Conservation (phyloP, 2,888 invertebrate genomes). For the Drosophila prolongata region DNA sequence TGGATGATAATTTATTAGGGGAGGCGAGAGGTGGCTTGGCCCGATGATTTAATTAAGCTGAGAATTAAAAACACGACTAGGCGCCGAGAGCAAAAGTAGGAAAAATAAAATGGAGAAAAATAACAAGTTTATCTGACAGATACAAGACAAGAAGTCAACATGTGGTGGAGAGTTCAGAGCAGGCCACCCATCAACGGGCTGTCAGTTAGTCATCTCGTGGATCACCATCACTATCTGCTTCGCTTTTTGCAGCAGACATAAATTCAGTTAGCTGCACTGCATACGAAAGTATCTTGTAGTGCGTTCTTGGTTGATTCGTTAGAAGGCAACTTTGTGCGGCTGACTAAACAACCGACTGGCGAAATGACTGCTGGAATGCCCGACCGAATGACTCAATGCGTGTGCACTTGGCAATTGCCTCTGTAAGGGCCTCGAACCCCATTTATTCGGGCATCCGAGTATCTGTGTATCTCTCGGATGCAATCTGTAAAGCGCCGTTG, state of each 20-base stretch:
- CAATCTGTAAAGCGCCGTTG: slow-evolving; percentile 37
- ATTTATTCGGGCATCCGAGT: neutral
- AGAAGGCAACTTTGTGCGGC: slow-evolving; percentile 56
- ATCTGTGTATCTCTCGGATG: slow-evolving; percentile 30
- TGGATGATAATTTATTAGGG: slow-evolving; percentile 47
- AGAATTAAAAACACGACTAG: slow-evolving; percentile 68
- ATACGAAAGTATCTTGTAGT: slow-evolving; percentile 75
- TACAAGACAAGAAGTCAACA: slow-evolving; percentile 52
- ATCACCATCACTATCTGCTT: slow-evolving; percentile 16
- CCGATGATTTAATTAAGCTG: slow-evolving; percentile 69
- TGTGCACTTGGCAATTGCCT: slow-evolving; percentile 69
- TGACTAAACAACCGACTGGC: slow-evolving; percentile 60
- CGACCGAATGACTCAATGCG: slow-evolving; percentile 47
- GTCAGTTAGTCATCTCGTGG: slow-evolving; percentile 58
- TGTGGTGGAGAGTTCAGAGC: slow-evolving; percentile 48
- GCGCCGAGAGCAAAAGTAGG: slow-evolving; percentile 46
- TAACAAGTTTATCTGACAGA: slow-evolving; percentile 43
- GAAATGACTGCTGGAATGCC: slow-evolving; percentile 12
- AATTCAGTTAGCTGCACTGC: slow-evolving; percentile 76
- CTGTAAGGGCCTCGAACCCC: slow-evolving; percentile 16
- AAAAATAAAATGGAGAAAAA: slow-evolving; percentile 9
- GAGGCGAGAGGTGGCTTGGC: slow-evolving; percentile 14
- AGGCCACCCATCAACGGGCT: slow-evolving; percentile 63
- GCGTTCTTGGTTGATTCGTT: slow-evolving; percentile 44
- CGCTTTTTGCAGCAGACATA: slow-evolving; percentile 62